These are phyloP conservation scores for Myotis lucifugus DNA, from an alignment of 2,113 vertebrate species.

Conservation along the genomic window DNA sequence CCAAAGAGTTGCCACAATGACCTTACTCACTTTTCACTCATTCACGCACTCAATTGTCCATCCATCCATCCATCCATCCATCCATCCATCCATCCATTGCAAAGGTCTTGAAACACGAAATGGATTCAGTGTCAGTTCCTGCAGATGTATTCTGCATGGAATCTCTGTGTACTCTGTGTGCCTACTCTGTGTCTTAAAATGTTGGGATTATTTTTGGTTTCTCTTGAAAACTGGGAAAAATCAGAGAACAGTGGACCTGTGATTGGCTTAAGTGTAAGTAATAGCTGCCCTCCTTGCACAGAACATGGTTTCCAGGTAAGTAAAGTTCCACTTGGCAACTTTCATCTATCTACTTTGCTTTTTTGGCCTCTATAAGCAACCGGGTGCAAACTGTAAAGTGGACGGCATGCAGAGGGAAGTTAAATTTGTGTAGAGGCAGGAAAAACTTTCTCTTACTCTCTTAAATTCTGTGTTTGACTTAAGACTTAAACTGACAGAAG, in stretches of 20 bases:
- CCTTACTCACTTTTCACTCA: not conserved
- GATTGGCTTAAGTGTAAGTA: not conserved
- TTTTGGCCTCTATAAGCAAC: not conserved
- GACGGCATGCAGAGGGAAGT: not conserved
- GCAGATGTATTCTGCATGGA: not conserved
- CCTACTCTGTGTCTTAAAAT: not conserved
- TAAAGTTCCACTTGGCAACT: not conserved
- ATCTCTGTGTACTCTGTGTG: not conserved
- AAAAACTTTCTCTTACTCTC: not conserved
- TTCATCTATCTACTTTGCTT: not conserved
- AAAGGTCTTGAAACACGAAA: not conserved
- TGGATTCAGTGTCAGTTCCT: not conserved
- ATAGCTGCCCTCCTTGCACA: not conserved
- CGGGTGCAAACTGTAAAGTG: not conserved
- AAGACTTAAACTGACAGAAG: not conserved
- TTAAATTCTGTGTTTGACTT: not conserved
- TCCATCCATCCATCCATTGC: not conserved
- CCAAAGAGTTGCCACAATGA: not conserved
- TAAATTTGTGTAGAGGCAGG: not conserved
- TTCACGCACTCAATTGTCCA: not conserved
- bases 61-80: not conserved
- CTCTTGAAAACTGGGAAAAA: constrained; percentile 8
- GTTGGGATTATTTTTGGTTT: not conserved
- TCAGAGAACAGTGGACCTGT: not conserved
- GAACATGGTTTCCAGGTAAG: not conserved